These are phyloP conservation scores for Pogonocichla stellata DNA, from an alignment of 2,113 vertebrate genomes.

Conservation along the genomic window DNA sequence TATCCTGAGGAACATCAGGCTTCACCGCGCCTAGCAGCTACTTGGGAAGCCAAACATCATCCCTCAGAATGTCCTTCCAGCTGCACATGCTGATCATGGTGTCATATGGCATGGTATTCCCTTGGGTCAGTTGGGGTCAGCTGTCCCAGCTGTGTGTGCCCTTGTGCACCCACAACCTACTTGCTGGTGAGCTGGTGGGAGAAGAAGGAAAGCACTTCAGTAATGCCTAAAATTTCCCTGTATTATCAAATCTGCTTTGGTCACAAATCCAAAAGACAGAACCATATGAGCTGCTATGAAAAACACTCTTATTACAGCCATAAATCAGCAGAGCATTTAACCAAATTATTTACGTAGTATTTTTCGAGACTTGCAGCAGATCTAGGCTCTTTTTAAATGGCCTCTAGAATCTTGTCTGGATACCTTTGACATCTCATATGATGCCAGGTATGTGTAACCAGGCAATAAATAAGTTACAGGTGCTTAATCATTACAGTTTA, in stretches of 20 bases:
- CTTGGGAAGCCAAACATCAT: neutral
- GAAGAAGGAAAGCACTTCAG: neutral
- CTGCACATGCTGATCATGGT: no score
- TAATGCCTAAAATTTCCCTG: neutral
- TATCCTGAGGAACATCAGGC: fast-evolving
- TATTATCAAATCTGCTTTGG: neutral
- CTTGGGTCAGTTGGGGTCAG: neutral
- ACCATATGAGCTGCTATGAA: neutral
- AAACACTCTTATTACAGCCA: neutral
- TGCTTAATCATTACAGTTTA: neutral
- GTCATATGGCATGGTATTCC: neutral
- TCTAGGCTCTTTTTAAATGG: neutral
- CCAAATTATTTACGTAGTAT: neutral
- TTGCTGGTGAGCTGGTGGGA: fast-evolving
- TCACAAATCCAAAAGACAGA: neutral
- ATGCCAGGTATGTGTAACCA: neutral
- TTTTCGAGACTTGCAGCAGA: neutral
- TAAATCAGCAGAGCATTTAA: neutral
- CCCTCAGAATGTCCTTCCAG: neutral
- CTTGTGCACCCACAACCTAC: neutral
- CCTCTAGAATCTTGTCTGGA: neutral
- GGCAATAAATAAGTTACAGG: neutral
- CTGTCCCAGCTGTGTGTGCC: neutral
- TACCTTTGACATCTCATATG: neutral
- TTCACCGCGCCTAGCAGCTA: neutral